phyloP scores from a whole-genome alignment of 2,797 vertebrate species.

The Cyclura pinguis region DNA sequence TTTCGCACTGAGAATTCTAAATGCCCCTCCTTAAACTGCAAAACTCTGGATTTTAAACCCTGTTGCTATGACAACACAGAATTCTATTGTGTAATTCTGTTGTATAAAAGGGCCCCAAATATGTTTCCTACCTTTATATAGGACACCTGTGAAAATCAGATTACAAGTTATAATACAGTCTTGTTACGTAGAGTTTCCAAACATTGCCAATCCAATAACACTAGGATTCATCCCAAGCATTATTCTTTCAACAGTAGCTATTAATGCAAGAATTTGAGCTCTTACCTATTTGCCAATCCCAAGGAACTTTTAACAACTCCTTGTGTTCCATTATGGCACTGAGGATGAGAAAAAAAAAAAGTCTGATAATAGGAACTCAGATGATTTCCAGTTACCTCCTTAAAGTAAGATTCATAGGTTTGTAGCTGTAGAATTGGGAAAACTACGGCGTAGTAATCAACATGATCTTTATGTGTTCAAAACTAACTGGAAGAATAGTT shows the following conservation, averaged over 20 bases:
- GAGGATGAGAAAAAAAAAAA: slow-evolving; percentile 73
- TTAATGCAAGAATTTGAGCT: slow-evolving; percentile 37
- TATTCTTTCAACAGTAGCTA: slow-evolving; percentile 26
- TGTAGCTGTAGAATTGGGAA: slow-evolving; percentile 19
- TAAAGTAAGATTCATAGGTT: slow-evolving; percentile 57
- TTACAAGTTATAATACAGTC: slow-evolving; percentile 38
- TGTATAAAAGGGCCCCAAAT: background rate
- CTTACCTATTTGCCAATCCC: slow-evolving; percentile 98
- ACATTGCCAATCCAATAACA: fast-evolving
- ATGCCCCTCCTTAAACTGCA: too few species aligned
- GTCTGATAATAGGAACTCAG: slow-evolving; percentile 46
- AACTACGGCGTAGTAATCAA: slow-evolving; percentile 43
- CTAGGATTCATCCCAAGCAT: background rate
- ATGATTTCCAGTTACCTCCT: slow-evolving; percentile 49
- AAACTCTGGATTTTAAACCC: too few species aligned
- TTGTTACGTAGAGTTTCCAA: slow-evolving; percentile 11
- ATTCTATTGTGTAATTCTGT: too few species aligned
- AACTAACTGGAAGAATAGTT: slow-evolving; percentile 50
- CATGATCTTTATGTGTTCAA: slow-evolving; percentile 35
- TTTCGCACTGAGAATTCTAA: too few species aligned
- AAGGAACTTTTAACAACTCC: slow-evolving; percentile 92
- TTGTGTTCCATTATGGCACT: slow-evolving; percentile 98
- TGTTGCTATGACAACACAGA: too few species aligned
- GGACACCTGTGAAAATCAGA: slow-evolving; percentile 28
- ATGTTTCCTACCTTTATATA: background rate